Base-by-base conservation (phyloP, 2,113 vertebrate genomes). In the Hippoglossus stenolepis region DNA sequence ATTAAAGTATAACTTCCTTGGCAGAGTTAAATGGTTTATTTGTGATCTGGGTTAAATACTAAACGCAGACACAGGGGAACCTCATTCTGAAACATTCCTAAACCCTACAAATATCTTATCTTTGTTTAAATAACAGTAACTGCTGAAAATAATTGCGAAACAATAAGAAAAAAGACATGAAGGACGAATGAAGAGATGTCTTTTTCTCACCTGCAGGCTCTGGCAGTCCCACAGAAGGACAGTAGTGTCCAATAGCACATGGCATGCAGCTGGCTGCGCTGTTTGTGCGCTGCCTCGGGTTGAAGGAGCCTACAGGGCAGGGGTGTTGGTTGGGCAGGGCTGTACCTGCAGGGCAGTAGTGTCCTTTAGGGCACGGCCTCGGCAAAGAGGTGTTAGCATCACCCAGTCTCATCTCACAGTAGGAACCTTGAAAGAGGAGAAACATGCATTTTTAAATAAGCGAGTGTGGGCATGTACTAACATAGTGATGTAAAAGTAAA, bases 291-390 rank as follows among this genome's bases (percentile, higher is more conserved):
- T 90, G 87, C 53, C 70, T 91, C 0, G 94, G 89, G 60, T 96
- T 95, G 15, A 96, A 98, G 20, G 95, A 96, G 60, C 96, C 96
- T 1, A 78, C 56, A 2, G 98, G 97, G 72, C 96, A 99, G 79
- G 95, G 94, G 85, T 96, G 84, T 70, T 95, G 94, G 31, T 90
- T 93, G 58, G 95, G 91, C 21, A 87, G 23, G 31, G 71, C 79
- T 0, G 96, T 97, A 49, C 97, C 96, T 59, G 74, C 57, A 9
- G 96, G 97, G 83, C 97, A 99, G 85, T 95, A 98, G 86, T 96
- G 95, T 15, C 97, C 96, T 79, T 57, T 89, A 0, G 94, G 96
- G 83, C 97, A 98, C 0, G 94, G 95, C 81, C 91, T 93, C 12
- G 91, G 90, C 35, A 91, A 90, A 23, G 96, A 95, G 65, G 89